Evolutionary conservation across 2,797 vertebrate species (phyloP), one percentile per base, ranked within the genome.

Genomic region (Melopsittacus undulatus): DNA sequence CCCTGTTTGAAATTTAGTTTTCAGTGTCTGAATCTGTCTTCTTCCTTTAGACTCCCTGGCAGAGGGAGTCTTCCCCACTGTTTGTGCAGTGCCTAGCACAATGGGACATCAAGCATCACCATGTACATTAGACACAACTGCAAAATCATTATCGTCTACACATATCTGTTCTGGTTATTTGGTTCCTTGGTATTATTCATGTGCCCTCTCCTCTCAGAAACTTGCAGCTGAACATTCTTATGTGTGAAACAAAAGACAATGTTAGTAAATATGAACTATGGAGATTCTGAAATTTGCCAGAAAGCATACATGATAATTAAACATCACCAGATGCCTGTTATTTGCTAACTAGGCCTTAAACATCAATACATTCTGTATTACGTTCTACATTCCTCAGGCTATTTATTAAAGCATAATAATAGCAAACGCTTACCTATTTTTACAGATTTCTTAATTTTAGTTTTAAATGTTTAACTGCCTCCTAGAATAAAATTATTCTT

Each of bases 341-440:
- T 97, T 96, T 94, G 84, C 96, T 96, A 97, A 95, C 63, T 87
- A 97, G 91, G 57, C 63, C 90, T 90, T 93, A 90, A 83, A 96
- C 94, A 97, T 94, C 75, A 96, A 51, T 87, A 92, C 9, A 0
- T 69, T 80, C 76, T 94, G 80, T 54, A 84, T 73, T 78, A 63
- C 63, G 63, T 66, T 92, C 91, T 79, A 42, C 40, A 83, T 83
- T 96, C 87, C 89, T 83, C 85, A 61, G 72, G 80, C 63, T 90
- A 89, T 49, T 90, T 91, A 94, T 94, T 80, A 95, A 94, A 90
- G 75, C 59, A 80, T n/a, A 90, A 61, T 61, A 96, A 94, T 86
- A 91, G 73, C 85, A 97, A 96, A 83, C 95, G 87, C 95, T 97
- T 90, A 94, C 94, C 77, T 94, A 84, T 59, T 97, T 95, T 96